phyloP scores from a whole-genome alignment of 1,140 invertebrate genomes.

The Sinonovacula constricta region DNA sequence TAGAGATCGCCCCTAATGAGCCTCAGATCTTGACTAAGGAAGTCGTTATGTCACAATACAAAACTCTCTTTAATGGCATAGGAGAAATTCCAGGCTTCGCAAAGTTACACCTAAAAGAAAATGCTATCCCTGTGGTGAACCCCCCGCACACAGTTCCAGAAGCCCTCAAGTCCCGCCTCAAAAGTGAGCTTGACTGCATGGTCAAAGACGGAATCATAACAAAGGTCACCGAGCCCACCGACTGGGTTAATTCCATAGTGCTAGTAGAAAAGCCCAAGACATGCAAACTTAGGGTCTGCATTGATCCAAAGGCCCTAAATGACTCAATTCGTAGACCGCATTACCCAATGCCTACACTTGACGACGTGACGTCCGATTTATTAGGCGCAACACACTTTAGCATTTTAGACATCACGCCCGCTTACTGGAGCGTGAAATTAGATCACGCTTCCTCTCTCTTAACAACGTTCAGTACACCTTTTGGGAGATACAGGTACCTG shows the following conservation, averaged over 20 bases:
- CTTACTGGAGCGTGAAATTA: too few species aligned
- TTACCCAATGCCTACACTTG: constrained; percentile 40
- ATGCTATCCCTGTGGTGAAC: constrained; percentile 55
- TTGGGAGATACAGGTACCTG: neutral
- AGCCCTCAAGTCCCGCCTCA: constrained; percentile 26
- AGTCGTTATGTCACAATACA: constrained; percentile 34
- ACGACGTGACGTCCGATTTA: too few species aligned
- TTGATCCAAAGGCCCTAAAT: constrained; percentile 52
- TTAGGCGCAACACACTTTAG: too few species aligned
- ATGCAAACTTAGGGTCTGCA: constrained; percentile 59
- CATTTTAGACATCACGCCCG: too few species aligned
- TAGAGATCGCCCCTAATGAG: neutral
- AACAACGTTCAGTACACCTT: too few species aligned
- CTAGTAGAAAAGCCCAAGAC: constrained; percentile 77
- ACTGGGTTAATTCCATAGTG: constrained; percentile 79
- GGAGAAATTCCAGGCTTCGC: constrained; percentile 39
- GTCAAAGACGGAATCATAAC: constrained; percentile 36
- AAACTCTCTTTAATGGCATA: constrained; percentile 49
- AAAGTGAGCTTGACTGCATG: constrained; percentile 46
- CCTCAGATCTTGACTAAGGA: neutral
- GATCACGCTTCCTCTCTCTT: too few species aligned
- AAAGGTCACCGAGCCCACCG: constrained; percentile 71
- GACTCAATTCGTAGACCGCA: constrained; percentile 39
- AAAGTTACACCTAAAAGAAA: constrained; percentile 58
- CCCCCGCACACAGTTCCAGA: constrained; percentile 64